Evolutionary conservation across 2,797 vertebrate genomes (phyloP).

Genomic region (Tokudaia tokunoshimensis): DNA sequence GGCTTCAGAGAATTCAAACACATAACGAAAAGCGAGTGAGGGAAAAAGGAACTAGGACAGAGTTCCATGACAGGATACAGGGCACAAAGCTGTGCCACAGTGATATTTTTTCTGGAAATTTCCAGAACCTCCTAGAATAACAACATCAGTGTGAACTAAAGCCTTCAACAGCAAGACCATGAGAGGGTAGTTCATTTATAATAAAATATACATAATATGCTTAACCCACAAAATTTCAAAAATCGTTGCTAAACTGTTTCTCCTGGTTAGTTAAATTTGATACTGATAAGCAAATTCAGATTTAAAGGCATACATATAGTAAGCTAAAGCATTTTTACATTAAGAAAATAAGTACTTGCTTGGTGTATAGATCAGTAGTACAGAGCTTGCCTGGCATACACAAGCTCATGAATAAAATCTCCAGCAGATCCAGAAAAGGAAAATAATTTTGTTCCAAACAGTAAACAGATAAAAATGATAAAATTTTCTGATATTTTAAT

Average conservation of each 20-base stretch:
- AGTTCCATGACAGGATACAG: background rate
- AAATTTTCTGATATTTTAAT: slow-evolving; percentile 48
- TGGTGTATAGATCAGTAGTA: background rate
- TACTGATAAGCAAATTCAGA: slow-evolving; percentile 20
- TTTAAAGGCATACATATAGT: slow-evolving; percentile 25
- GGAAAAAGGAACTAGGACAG: background rate
- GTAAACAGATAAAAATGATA: background rate
- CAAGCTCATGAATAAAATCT: background rate
- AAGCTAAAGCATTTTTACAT: background rate
- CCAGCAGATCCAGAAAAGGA: background rate
- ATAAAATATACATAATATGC: background rate
- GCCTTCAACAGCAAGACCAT: background rate
- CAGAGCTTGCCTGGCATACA: background rate
- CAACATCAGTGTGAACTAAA: background rate
- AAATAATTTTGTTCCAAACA: background rate
- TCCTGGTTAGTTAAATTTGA: background rate
- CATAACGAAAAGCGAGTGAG: background rate
- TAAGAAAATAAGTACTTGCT: slow-evolving; percentile 43
- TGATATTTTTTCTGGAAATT: background rate
- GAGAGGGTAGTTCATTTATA: background rate
- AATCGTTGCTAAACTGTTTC: background rate
- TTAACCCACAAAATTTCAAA: slow-evolving; percentile 23
- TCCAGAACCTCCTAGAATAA: background rate
- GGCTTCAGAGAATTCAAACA: background rate
- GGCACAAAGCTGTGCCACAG: background rate